Evolutionary conservation across 2,888 invertebrate species (phyloP), one percentile per base, ranked within the genome.

Genomic region (Omphaloscelis lunosa): DNA sequence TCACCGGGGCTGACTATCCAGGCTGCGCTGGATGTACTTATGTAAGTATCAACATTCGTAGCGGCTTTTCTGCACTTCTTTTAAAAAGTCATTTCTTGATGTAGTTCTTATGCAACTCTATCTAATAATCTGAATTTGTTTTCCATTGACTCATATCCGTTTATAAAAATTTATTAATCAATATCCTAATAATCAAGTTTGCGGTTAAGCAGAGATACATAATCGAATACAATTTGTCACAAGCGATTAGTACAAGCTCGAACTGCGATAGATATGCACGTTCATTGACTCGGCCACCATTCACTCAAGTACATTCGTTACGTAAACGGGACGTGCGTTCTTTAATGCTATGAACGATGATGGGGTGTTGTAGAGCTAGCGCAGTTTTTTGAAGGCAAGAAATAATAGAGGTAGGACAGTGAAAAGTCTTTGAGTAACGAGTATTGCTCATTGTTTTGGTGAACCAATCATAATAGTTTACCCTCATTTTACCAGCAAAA

Each of bases 301-400:
- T 81, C 82, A 62, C 69, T 85, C 8, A 53, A 51, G 45, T 34
- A 53, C 66, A n/a, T 29, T 58, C 7, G 41, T 83, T 76, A 58
- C 61, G 65, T 76, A 76, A 81, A 0, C 20, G 8, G 7, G 56
- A 80, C 84, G 80, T 80, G 82, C 29, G n/a, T 72, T 76, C 85
- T 72, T 81, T 85, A 51, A 75, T 61, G 68, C 75, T 71, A 8
- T 74, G 59, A 68, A 5, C 6, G 39, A 41, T 59, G 39, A 34
- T 11, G 27, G n/a, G 48, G 63, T 80, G 48, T 0, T 48, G 2
- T 48, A 63, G 82, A 53, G 59, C 45, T 73, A 29, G 7, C 1
- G 41, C 9, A 41, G 41, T 11, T 34, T 41, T 27, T 63, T 66
- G 6, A 15, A 0, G 17, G 0, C 29, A 11, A 2, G 5, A 29